phyloP scores from a whole-genome alignment of 2,113 vertebrate genomes.

The Sapajus apella region DNA sequence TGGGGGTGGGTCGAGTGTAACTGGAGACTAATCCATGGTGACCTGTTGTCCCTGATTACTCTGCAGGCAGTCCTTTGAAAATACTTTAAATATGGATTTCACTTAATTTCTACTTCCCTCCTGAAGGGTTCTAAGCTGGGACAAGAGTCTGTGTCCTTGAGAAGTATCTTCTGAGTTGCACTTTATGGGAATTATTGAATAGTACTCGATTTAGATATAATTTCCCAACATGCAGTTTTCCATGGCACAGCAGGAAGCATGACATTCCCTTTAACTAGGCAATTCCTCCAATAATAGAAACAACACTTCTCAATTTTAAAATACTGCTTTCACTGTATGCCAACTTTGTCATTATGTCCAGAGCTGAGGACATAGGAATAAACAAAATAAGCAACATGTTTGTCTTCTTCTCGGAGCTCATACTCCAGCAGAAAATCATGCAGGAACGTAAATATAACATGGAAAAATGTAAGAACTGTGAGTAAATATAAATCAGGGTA shows the following conservation, averaged over 20 bases:
- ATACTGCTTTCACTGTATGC: neutral
- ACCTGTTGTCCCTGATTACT: neutral
- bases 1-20: neutral
- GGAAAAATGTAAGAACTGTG: neutral
- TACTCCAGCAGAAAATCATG: neutral
- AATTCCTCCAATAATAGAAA: neutral
- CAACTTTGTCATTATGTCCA: neutral
- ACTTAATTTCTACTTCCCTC: constrained; percentile 20
- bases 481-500: neutral
- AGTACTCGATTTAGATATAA: neutral
- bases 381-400: neutral
- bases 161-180: constrained; percentile 11
- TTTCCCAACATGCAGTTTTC: constrained; percentile 17
- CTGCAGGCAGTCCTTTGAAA: constrained; percentile 40
- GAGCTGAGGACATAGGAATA: neutral
- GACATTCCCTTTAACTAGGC: neutral
- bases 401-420: neutral
- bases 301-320: neutral
- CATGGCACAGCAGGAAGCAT: neutral
- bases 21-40: constrained; percentile 26
- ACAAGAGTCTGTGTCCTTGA: neutral
- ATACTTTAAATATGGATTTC: neutral
- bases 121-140: neutral
- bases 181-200: neutral
- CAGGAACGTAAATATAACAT: neutral